phyloP scores from a whole-genome alignment of 2,113 vertebrate genomes.

The Nerophis lumbriciformis region DNA sequence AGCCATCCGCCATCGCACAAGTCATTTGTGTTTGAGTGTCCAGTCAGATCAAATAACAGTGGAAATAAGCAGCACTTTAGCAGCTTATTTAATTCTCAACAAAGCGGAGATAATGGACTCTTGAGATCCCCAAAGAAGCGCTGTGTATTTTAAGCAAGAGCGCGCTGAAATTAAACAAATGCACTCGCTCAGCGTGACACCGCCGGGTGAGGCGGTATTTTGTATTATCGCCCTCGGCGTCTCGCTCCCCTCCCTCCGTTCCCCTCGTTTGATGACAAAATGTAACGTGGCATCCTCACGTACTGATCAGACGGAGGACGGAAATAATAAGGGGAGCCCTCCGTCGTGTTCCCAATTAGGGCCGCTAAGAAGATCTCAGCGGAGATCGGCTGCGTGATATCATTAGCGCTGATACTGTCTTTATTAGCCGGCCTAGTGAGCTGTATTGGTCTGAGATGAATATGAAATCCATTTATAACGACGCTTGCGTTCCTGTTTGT shows the following conservation, averaged over 20 bases:
- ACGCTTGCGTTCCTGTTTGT: constrained; percentile 5
- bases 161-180: constrained; percentile 73
- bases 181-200: constrained; percentile 57
- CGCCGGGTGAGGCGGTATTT: constrained; percentile 56
- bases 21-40: constrained; percentile 64
- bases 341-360: constrained; percentile 34
- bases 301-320: constrained; percentile 25
- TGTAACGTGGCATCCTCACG: constrained; percentile 41
- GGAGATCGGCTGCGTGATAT: constrained; percentile 39
- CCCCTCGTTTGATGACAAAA: constrained; percentile 32
- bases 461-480: constrained; percentile 7
- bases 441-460: constrained; percentile 6
- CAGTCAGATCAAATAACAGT: constrained; percentile 75
- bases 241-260: constrained; percentile 17
- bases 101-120: constrained; percentile 79
- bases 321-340: constrained; percentile 50
- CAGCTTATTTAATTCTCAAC: constrained; percentile 80
- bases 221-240: constrained; percentile 55
- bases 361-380: constrained; percentile 36
- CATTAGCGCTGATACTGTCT: constrained; percentile 21
- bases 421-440: constrained; percentile 31
- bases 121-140: constrained; percentile 66
- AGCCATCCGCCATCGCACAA: constrained; percentile 53
- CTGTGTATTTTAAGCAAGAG: constrained; percentile 70
- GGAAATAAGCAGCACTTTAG: constrained; percentile 75